Evolutionary conservation across 1,140 invertebrate genomes (phyloP).

Genomic region (Charaxes varanes): DNA sequence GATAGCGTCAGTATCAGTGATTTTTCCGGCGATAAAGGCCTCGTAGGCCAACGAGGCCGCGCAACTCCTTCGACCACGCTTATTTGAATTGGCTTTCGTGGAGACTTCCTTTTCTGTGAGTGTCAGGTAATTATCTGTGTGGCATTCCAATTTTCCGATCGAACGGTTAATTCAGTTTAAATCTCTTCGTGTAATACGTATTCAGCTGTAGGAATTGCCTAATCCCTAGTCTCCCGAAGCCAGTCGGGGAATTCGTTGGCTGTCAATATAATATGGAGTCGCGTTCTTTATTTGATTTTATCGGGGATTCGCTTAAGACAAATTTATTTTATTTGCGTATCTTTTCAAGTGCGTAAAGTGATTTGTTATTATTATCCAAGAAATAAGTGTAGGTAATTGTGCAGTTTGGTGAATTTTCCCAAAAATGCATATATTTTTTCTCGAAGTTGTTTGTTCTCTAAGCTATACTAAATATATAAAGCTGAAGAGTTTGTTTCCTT

Average conservation of each 20-base stretch:
- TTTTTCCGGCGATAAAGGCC: slow-evolving; percentile 35
- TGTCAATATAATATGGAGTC: slow-evolving; percentile 32
- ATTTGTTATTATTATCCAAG: no score
- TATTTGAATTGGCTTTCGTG: slow-evolving; percentile 69
- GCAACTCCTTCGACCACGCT: slow-evolving; percentile 60
- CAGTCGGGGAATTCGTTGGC: slow-evolving; percentile 32
- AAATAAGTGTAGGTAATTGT: no score
- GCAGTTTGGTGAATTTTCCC: no score
- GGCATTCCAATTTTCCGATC: slow-evolving; percentile 74
- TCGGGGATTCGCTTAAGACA: no score
- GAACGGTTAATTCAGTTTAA: slow-evolving; percentile 73
- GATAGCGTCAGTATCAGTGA: slow-evolving; percentile 10
- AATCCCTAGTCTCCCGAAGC: slow-evolving; percentile 57
- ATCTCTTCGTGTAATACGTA: slow-evolving; percentile 69
- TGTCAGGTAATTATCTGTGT: slow-evolving; percentile 74
- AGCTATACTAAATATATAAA: no score
- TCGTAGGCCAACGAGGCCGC: slow-evolving; percentile 35
- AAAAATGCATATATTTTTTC: no score
- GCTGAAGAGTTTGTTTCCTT: no score
- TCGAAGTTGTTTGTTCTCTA: no score
- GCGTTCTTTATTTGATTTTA: slow-evolving; percentile 27
- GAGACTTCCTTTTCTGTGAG: slow-evolving; percentile 70
- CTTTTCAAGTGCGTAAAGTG: no score
- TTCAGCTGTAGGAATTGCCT: slow-evolving; percentile 52
- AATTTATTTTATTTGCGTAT: no score